Base-by-base conservation (phyloP, 2,113 vertebrate genomes). In the Neotoma lepida region DNA sequence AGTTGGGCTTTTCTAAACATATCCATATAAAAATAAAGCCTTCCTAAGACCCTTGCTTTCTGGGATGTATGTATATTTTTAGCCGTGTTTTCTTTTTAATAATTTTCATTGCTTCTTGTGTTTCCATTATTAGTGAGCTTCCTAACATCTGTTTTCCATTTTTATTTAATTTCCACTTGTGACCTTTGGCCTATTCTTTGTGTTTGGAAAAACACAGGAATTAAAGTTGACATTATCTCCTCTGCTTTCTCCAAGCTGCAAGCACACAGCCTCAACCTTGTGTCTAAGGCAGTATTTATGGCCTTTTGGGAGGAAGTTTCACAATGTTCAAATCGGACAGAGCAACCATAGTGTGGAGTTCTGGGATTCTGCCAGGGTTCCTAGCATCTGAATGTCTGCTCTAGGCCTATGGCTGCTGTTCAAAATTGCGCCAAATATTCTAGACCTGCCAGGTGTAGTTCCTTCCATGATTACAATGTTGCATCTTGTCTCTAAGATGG, bases 101-200 rank as follows among this genome's bases (percentile, higher is more conserved):
- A 95, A 96, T 96, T 96, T 97, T 97, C 92, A 96, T 95, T 94
- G 92, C 77, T 97, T 94, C 97, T 93, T 97, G 92, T 97, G 96
- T 97, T 92, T 87, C 80, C 96, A 94, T 97, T 97, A 87, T 96
- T 98, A 95, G 93, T 91, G 96, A 96, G 90, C 92, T 98, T 98
- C 96, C 96, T 91, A 90, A 97, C 98, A 98, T 98, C 98, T 98
- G 98, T 96, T 98, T 98, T 98, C 95, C 96, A 98, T 98, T 98
- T 98, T 97, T 97, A 97, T 98, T 98, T 98, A 97, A 98, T 98
- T 98, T 98, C 97, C 95, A 98, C 96, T 97, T 96, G 71, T 96
- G 97, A 97, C 97, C 97, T 98, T 97, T 98, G 97, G 95, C 97
- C 97, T 97, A 94, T 95, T 98, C 97, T 92, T 94, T 96, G 89